Conservation (phyloP, 2,113 vertebrate genomes). For the Notechis scutatus region DNA sequence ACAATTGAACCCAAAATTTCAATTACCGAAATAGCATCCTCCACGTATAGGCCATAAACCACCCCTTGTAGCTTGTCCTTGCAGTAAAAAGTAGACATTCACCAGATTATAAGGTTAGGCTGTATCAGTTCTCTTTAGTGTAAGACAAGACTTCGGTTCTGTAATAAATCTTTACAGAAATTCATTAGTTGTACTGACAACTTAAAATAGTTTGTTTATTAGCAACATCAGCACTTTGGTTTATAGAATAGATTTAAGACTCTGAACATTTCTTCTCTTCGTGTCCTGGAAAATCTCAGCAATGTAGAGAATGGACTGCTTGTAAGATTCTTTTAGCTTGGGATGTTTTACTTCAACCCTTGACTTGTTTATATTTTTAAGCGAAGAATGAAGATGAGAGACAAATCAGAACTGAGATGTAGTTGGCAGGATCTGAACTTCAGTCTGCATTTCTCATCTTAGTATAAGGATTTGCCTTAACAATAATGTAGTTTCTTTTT, state of each 20-base stretch:
- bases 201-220: slow-evolving; percentile 55
- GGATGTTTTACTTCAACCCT: not conserved
- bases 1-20: no score
- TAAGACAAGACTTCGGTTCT: slow-evolving; percentile 43
- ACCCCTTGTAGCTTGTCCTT: not conserved
- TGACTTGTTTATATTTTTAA: slow-evolving; percentile 7
- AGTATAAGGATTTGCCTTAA: not conserved
- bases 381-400: not conserved
- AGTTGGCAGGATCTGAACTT: not conserved
- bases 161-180: slow-evolving; percentile 45
- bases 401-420: not conserved
- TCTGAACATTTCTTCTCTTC: slow-evolving; percentile 36
- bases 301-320: slow-evolving; percentile 24
- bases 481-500: not conserved
- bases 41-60: not conserved
- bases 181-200: slow-evolving; percentile 46
- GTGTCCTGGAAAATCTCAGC: slow-evolving; percentile 47
- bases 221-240: slow-evolving; percentile 59
- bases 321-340: not conserved
- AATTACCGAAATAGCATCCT: not conserved
- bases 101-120: not conserved
- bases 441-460: not conserved
- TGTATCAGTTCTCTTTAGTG: slow-evolving; percentile 4
- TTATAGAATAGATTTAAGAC: slow-evolving; percentile 53
- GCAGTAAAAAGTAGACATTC: not conserved